Percentiles rank a stretch among this genome's conserved stretches.
phyloP scores from a whole-genome alignment of 2,888 invertebrate genomes.

The Rhamphomyia laevipes region DNA sequence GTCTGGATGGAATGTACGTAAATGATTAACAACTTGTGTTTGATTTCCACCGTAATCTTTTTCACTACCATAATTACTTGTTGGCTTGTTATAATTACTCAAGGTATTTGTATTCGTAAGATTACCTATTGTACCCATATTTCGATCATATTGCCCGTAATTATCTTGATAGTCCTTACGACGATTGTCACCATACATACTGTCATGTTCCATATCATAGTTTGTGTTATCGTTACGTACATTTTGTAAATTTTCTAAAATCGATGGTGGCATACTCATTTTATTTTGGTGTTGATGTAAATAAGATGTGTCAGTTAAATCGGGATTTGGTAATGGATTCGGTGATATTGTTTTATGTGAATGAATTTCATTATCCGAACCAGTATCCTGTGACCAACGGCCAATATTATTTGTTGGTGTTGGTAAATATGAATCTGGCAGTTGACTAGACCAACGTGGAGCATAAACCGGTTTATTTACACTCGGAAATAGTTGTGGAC shows the following conservation, averaged over 20 bases:
- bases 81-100: constrained; percentile 21
- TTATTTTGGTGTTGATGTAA: constrained; percentile 41
- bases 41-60: constrained; percentile 17
- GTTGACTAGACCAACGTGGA: constrained; percentile 55
- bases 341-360: constrained; percentile 49
- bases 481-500: constrained; percentile 56
- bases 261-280: constrained; percentile 43
- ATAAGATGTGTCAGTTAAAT: constrained; percentile 55
- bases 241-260: constrained; percentile 47
- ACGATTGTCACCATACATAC: constrained; percentile 23
- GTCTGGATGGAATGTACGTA: constrained; percentile 34
- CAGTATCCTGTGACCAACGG: constrained; percentile 70
- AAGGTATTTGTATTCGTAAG: constrained; percentile 7
- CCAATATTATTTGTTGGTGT: constrained; percentile 40
- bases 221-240: constrained; percentile 38
- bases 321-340: constrained; percentile 64
- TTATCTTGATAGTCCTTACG: constrained; percentile 35
- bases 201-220: constrained; percentile 26
- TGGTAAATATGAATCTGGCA: constrained; percentile 51
- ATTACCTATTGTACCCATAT: constrained; percentile 11
- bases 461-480: constrained; percentile 50
- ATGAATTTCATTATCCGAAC: constrained; percentile 60
- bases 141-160: constrained; percentile 27
- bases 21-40: constrained; percentile 34
- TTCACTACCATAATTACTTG: constrained; percentile 33